phyloP scores from a whole-genome alignment of 2,888 invertebrate species.

The Acrocera orbiculus region DNA sequence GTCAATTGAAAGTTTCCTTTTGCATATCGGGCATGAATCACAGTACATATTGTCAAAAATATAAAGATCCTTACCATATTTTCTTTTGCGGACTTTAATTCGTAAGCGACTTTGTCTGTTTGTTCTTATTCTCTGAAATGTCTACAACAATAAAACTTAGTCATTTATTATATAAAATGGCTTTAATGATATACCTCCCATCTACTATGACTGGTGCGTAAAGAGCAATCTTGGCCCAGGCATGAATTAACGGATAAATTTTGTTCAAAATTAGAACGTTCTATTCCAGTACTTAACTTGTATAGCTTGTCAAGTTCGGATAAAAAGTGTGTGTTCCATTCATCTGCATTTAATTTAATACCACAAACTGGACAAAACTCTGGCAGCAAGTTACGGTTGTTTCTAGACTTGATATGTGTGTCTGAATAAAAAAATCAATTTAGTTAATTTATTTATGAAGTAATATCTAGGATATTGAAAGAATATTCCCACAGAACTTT shows the following conservation, averaged over 20 bases:
- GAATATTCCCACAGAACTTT: too few species aligned
- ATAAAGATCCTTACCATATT: slow-evolving; percentile 39
- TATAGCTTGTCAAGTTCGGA: slow-evolving; percentile 51
- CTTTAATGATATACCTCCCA: slow-evolving; percentile 39
- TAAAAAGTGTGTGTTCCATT: slow-evolving; percentile 49
- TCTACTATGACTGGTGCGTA: slow-evolving; percentile 36
- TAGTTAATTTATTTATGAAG: too few species aligned
- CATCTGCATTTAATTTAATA: slow-evolving; percentile 43
- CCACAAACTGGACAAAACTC: slow-evolving; percentile 51
- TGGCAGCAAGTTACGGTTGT: slow-evolving; percentile 21
- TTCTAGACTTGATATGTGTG: slow-evolving; percentile 8
- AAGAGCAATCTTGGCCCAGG: slow-evolving; percentile 29
- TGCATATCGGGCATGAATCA: slow-evolving; percentile 45
- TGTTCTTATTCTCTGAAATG: slow-evolving; percentile 49
- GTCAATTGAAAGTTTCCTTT: slow-evolving; percentile 27
- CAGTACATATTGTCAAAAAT: slow-evolving; percentile 31
- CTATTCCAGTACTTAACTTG: slow-evolving; percentile 37
- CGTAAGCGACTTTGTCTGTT: slow-evolving; percentile 50
- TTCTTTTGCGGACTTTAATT: slow-evolving; percentile 46
- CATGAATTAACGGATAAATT: slow-evolving; percentile 28
- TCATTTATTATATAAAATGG: too few species aligned
- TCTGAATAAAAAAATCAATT: slow-evolving; percentile 8
- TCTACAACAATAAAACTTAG: slow-evolving; percentile 19
- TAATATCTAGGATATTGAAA: too few species aligned
- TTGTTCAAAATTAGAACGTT: slow-evolving; percentile 29